Evolutionary conservation across 2,113 vertebrate genomes (phyloP), one percentile per base, ranked within the genome.

Genomic region (Taxidea taxus): DNA sequence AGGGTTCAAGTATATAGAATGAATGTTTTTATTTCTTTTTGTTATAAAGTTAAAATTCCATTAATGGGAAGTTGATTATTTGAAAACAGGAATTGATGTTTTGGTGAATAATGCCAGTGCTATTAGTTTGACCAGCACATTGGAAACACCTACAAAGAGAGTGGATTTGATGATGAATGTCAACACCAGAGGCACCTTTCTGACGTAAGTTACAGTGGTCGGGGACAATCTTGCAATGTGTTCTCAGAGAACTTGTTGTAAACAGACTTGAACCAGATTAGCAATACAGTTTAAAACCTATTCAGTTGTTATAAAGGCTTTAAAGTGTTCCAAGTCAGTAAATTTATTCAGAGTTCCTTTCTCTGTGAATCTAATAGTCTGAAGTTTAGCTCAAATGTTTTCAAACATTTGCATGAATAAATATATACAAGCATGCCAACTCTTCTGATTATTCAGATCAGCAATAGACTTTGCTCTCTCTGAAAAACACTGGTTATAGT

Each of bases 51-150:
- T 81, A 97, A 85, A 95, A 90, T 58, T 78, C 81, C 42, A 93
- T 93, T 98, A 96, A 98, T 37, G 6, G 90, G 88, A 95, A 95
- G 83, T 84, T 95, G 4, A 93, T 98, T 98, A 29, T 98, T 98
- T 97, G 90, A 97, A 98, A 97, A 95, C 96, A 99, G 99, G 99
- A 64, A 99, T 99, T 97, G 99, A 99, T 99, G 99, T 99, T 97
- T 98, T 99, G 99, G 99, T 99, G 98, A 99, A 99, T 98, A 99
- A 99, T 75, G 99, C 99, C 80, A 99, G 99, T 87, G 99, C 99
- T 94, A 99, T 99, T 98, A 99, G 98, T 94, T 98, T 99, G 98
- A 99, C 99, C 1, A 99, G 99, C 93, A 99, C 99, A 4, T 94
- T 99, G 98, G 99, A 99, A 89, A 99, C 99, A 6, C 97, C 99